phyloP scores from a whole-genome alignment of 2,113 vertebrate genomes.

The Mungos mungo region DNA sequence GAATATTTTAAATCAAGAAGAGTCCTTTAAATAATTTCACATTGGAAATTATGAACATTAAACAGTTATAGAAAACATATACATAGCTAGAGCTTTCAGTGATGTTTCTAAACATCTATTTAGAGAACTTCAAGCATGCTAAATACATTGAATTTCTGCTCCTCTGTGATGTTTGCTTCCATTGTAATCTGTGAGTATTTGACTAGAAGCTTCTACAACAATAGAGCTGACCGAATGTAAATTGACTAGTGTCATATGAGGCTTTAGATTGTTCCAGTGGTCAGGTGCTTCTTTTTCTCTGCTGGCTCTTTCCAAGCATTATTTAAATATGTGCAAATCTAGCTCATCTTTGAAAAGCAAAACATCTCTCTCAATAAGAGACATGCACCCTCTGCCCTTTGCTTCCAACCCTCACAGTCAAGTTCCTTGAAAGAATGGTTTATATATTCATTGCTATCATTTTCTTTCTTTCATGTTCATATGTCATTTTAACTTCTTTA shows the following conservation, averaged over 20 bases:
- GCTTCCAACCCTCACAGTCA: neutral
- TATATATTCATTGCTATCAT: neutral
- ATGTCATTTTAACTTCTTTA: neutral
- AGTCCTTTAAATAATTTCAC: conserved; percentile 22
- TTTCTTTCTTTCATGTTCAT: neutral
- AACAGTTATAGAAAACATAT: neutral
- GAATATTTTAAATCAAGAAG: conserved; percentile 24
- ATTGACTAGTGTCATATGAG: neutral
- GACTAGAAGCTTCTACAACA: conserved; percentile 29
- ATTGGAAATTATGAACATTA: neutral
- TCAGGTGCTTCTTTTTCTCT: neutral
- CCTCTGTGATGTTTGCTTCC: neutral
- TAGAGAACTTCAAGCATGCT: conserved; percentile 5
- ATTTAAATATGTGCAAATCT: neutral
- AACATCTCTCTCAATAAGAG: neutral
- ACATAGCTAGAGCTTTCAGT: conserved; percentile 17
- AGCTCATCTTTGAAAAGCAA: conserved; percentile 32
- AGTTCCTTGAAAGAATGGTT: neutral
- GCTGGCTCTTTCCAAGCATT: neutral
- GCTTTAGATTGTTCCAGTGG: neutral
- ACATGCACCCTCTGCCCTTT: neutral
- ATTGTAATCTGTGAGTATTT: conserved; percentile 13
- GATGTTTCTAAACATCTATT: neutral
- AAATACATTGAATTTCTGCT: conserved; percentile 11
- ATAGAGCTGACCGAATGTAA: neutral